Percentiles rank a stretch among this genome's conserved stretches.
These are phyloP conservation scores for Tetramorium parvispinum DNA, from an alignment of 1,140 invertebrate genomes.

Conservation along the genomic window DNA sequence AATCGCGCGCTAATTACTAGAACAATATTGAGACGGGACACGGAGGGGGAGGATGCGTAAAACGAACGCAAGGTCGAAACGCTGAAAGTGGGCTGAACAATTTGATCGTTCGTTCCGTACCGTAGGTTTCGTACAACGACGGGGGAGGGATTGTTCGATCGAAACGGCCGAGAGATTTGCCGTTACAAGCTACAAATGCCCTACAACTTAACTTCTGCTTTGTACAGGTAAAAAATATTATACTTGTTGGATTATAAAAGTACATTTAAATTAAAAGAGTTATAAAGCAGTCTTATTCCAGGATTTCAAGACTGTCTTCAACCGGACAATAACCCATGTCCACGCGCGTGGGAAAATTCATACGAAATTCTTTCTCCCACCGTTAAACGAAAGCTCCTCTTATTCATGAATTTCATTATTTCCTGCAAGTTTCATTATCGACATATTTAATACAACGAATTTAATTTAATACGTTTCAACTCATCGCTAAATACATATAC, in stretches of 20 bases:
- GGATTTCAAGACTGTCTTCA: neutral
- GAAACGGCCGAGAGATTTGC: neutral
- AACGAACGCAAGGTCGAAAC: slow-evolving; percentile 16
- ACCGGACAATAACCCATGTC: neutral
- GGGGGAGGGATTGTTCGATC: neutral
- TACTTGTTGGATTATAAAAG: neutral
- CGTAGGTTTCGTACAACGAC: slow-evolving; percentile 3
- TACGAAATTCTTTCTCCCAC: neutral
- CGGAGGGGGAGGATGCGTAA: neutral
- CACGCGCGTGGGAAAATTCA: neutral
- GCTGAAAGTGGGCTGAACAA: neutral
- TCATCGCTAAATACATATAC: neutral
- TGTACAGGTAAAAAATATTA: neutral
- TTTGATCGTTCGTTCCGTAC: neutral
- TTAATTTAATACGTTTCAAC: slow-evolving; percentile 30
- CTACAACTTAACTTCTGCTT: slow-evolving; percentile 12
- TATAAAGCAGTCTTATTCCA: slow-evolving; percentile 7
- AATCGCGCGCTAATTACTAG: slow-evolving; percentile 18
- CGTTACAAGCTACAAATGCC: slow-evolving; percentile 6
- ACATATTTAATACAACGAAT: slow-evolving; percentile 4
- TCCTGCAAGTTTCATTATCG: neutral
- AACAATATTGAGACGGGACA: slow-evolving; percentile 11
- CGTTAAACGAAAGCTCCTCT: neutral
- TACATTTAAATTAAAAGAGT: slow-evolving; percentile 28
- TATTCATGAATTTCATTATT: neutral